Evolutionary conservation across 1,140 invertebrate genomes (phyloP).

Genomic region (Coelopa frigida): DNA sequence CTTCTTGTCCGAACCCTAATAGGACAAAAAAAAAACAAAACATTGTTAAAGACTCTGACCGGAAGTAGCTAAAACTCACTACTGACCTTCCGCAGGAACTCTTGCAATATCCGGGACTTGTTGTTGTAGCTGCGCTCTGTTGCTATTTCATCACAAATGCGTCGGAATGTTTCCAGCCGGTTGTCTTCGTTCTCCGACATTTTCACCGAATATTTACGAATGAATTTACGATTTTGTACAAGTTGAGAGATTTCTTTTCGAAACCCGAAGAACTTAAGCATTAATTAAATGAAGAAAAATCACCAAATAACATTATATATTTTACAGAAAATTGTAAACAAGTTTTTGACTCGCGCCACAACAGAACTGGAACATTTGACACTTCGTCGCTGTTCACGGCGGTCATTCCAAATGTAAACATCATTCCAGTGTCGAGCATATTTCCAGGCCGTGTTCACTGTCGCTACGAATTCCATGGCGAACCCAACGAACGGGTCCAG

Average conservation of each 20-base stretch:
- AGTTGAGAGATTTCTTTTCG: not conserved
- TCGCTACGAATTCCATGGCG: slow-evolving; percentile 75
- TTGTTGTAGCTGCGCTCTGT: slow-evolving; percentile 69
- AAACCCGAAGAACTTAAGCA: slow-evolving; percentile 6
- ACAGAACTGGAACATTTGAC: slow-evolving; percentile 70
- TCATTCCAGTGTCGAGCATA: slow-evolving; percentile 2
- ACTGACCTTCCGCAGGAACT: slow-evolving; percentile 46
- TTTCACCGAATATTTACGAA: too few species aligned
- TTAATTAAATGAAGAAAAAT: slow-evolving; percentile 8
- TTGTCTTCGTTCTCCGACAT: slow-evolving; percentile 53
- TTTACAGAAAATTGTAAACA: slow-evolving; percentile 56
- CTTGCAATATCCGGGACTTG: slow-evolving; percentile 70
- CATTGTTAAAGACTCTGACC: not conserved
- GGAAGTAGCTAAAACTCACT: slow-evolving; percentile 10
- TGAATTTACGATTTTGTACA: too few species aligned
- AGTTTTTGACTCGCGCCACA: slow-evolving; percentile 67
- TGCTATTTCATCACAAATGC: slow-evolving; percentile 68
- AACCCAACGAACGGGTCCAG: slow-evolving; percentile 71
- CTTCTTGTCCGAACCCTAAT: slow-evolving; percentile 48
- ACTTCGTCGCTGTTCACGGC: slow-evolving; percentile 57
- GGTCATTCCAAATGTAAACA: slow-evolving; percentile 7
- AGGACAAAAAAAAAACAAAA: slow-evolving; percentile 54
- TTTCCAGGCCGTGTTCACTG: slow-evolving; percentile 68
- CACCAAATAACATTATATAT: slow-evolving; percentile 10
- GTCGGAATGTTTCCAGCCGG: slow-evolving; percentile 69